phyloP scores from a whole-genome alignment of 2,797 vertebrate species.

The Botia almorhae region DNA sequence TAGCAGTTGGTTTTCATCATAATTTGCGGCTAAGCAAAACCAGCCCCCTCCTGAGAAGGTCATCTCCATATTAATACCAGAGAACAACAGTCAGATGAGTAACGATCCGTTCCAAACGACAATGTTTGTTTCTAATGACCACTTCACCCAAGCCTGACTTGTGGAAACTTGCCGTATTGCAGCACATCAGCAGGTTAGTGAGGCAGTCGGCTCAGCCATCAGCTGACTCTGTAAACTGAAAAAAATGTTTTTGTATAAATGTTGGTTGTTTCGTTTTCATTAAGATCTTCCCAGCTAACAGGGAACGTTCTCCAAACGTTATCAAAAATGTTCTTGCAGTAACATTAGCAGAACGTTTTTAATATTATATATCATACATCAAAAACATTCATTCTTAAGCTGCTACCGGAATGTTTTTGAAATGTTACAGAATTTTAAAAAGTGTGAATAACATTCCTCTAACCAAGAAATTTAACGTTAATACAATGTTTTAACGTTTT shows the following conservation, averaged over 20 bases:
- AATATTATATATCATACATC: no score
- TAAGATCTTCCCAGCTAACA: not conserved
- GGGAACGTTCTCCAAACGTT: no score
- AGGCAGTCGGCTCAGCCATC: constrained; percentile 54
- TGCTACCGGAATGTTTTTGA: no score
- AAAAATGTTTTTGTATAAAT: not conserved
- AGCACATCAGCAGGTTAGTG: constrained; percentile 59
- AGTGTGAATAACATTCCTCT: no score
- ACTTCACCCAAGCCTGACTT: constrained; percentile 62
- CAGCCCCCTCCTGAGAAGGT: constrained; percentile 66
- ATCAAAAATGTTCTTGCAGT: no score
- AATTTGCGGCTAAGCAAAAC: constrained; percentile 66
- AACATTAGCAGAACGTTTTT: no score
- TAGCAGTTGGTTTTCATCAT: constrained; percentile 68
- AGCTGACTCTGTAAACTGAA: constrained; percentile 33
- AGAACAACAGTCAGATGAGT: constrained; percentile 66
- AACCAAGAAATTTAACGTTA: no score
- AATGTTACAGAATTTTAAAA: no score
- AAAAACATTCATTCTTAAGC: no score
- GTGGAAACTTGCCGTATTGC: constrained; percentile 59
- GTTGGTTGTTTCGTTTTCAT: not conserved
- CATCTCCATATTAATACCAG: constrained; percentile 70
- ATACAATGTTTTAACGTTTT: no score
- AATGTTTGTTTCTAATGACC: constrained; percentile 65
- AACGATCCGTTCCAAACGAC: constrained; percentile 67